These are phyloP conservation scores for Corythucha ciliata DNA, from an alignment of 2,888 invertebrate genomes.

Conservation along the genomic window DNA sequence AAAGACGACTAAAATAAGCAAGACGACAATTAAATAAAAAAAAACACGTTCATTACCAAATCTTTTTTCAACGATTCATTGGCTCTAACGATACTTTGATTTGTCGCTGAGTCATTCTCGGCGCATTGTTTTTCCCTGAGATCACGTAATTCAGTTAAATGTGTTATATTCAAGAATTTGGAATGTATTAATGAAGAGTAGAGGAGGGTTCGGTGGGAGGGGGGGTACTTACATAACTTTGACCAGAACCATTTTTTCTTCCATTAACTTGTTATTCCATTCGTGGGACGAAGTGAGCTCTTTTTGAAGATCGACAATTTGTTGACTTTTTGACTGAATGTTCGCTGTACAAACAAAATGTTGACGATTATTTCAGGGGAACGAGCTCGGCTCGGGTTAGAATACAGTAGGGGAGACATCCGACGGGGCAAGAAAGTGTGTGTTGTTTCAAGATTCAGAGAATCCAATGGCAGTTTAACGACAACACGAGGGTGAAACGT, in stretches of 20 bases:
- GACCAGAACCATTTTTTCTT: constrained; percentile 26
- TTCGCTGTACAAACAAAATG: constrained; percentile 11
- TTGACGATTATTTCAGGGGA: not conserved
- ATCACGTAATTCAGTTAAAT: not conserved
- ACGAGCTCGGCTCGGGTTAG: too few relatives aligned
- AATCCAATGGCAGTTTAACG: too few relatives aligned
- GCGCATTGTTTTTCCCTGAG: constrained; percentile 26
- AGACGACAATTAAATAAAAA: too few relatives aligned
- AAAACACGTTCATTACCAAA: constrained; percentile 24
- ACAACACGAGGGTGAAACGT: too few relatives aligned
- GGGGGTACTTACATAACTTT: constrained; percentile 29
- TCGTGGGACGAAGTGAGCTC: constrained; percentile 20
- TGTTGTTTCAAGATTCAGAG: too few relatives aligned
- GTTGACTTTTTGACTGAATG: constrained; percentile 8
- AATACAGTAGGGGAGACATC: too few relatives aligned
- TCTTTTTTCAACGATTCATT: constrained; percentile 24
- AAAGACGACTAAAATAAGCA: not conserved
- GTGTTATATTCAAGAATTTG: too few relatives aligned
- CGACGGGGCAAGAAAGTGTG: too few relatives aligned
- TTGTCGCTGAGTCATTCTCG: constrained; percentile 14
- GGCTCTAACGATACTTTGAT: constrained; percentile 8
- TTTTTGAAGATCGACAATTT: constrained; percentile 13
- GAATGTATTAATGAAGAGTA: not conserved
- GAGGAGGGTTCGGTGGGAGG: too few relatives aligned
- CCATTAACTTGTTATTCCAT: constrained; percentile 22